Evolutionary conservation across 2,797 vertebrate genomes (phyloP), one percentile per base, ranked within the genome.

Genomic region (Rhynchonycteris naso): DNA sequence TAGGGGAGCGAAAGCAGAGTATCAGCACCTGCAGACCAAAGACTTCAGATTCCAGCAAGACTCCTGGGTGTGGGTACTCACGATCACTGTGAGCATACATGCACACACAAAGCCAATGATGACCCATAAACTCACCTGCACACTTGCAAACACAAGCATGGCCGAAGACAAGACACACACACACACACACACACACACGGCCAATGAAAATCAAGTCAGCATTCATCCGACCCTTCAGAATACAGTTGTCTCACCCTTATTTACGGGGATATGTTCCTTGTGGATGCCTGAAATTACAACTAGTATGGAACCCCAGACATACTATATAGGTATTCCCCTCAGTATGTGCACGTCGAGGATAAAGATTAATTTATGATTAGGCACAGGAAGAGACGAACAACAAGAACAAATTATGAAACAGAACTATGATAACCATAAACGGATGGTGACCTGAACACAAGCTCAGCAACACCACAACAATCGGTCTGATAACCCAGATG

Each of bases 21-120:
- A 0, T 56, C 58, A 5, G 21, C 14, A 16, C 21, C 54, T 3
- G 2, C 14, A 4, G 13, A 7, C 0, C 0, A 52, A 76, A 65
- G 54, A 19, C 43, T 22, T 10, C 2, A 0, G 26, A 28, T 1
- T 14, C 21, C 2, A 7, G 19, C 54, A n/a, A 47, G 33, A 30
- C 43, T 30, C 54, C 28, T 2, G 66, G 13, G 65, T 10, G 7
- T 1, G 35, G 5, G 71, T 35, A 22, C 28, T 1, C 61, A 35
- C 12, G 5, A 3, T 16, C 19, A 11, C 65, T 28, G 9, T 14
- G 24, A 14, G 35, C 10, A 9, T 52, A 12, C 26, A 4, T 5
- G 4, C 30, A 54, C 4, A 18, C 2, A 30, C 59, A 54, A 11
- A 26, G 58, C 58, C 35, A 18, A 26, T 24, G 3, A 14, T 1